Conservation (phyloP, 2,113 vertebrate species). For the Trichomycterus rosablanca region DNA sequence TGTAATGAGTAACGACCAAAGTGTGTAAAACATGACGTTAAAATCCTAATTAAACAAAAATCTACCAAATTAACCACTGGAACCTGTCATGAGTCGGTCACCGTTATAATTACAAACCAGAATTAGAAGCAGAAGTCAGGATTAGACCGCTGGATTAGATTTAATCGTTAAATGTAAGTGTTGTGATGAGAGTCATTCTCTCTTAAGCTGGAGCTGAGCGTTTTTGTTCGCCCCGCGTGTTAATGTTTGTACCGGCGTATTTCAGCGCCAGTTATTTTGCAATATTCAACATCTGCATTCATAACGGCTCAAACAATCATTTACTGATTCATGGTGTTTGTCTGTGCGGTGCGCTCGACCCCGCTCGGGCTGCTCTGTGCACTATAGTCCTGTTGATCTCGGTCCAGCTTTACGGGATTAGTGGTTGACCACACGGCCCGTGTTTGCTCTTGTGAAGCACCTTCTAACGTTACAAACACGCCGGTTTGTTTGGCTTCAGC, state of each 20-base stretch:
- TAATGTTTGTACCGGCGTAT: conserved; percentile 15
- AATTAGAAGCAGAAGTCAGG: no score
- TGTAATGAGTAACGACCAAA: no score
- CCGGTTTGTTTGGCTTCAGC: conserved; percentile 40
- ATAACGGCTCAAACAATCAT: conserved; percentile 14
- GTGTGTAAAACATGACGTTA: no score
- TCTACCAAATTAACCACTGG: no score
- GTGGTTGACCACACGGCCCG: conserved; percentile 39
- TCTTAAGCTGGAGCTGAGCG: not conserved
- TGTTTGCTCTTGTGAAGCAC: conserved; percentile 21
- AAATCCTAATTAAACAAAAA: no score
- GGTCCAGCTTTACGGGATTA: conserved; percentile 27
- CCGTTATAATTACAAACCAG: no score
- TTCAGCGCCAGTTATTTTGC: conserved; percentile 7
- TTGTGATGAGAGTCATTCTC: not conserved
- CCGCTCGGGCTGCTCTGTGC: conserved; percentile 6
- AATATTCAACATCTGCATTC: conserved; percentile 29
- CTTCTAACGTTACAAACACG: conserved; percentile 38
- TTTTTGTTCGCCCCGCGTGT: not conserved
- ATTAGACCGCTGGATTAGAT: no score
- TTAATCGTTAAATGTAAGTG: not conserved
- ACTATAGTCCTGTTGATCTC: conserved; percentile 38
- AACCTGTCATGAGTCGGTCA: no score
- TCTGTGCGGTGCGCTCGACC: conserved; percentile 32
- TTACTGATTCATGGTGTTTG: conserved; percentile 39